Evolutionary conservation across 2,888 invertebrate genomes (phyloP).

Genomic region (Drosophila pegasa): DNA sequence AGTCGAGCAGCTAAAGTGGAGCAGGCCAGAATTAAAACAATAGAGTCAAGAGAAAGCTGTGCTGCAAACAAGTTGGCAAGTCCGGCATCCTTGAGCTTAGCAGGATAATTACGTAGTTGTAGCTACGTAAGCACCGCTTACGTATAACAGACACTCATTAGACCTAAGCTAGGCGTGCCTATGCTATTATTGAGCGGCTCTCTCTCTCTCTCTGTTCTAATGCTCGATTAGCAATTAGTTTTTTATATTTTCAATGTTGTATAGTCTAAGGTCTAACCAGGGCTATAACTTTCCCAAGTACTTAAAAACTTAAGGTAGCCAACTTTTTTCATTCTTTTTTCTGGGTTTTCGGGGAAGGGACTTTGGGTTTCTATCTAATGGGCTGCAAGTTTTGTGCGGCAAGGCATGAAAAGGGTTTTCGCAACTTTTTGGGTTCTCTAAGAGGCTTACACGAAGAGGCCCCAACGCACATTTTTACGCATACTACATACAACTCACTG

Average conservation of each 20-base stretch:
- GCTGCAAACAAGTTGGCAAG: conserved; percentile 61
- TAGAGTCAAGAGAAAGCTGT: conserved; percentile 28
- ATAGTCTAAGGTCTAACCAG: conserved; percentile 42
- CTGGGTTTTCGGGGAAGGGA: conserved; percentile 6
- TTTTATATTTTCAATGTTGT: conserved; percentile 62
- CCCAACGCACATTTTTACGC: conserved; percentile 26
- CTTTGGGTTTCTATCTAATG: conserved; percentile 64
- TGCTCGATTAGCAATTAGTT: conserved; percentile 73
- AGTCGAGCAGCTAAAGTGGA: conserved; percentile 49
- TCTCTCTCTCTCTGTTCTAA: conserved; percentile 30
- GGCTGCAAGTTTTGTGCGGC: conserved; percentile 51
- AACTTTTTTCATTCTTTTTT: conserved; percentile 41
- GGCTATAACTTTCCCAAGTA: conserved; percentile 62
- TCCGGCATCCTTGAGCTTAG: conserved; percentile 54
- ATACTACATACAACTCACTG: conserved; percentile 5
- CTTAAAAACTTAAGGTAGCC: conserved; percentile 71
- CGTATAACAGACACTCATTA: conserved; percentile 27
- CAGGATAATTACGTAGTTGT: conserved; percentile 70
- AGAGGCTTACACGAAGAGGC: conserved; percentile 42
- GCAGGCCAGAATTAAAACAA: conserved; percentile 59
- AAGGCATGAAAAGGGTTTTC: conserved; percentile 52
- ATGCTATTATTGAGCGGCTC: neutral
- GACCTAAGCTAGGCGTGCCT: conserved; percentile 10
- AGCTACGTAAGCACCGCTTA: conserved; percentile 54
- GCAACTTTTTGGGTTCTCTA: conserved; percentile 30